Evolutionary conservation across 2,797 vertebrate genomes (phyloP), one percentile per base, ranked within the genome.

Genomic region (Oreortyx pictus): DNA sequence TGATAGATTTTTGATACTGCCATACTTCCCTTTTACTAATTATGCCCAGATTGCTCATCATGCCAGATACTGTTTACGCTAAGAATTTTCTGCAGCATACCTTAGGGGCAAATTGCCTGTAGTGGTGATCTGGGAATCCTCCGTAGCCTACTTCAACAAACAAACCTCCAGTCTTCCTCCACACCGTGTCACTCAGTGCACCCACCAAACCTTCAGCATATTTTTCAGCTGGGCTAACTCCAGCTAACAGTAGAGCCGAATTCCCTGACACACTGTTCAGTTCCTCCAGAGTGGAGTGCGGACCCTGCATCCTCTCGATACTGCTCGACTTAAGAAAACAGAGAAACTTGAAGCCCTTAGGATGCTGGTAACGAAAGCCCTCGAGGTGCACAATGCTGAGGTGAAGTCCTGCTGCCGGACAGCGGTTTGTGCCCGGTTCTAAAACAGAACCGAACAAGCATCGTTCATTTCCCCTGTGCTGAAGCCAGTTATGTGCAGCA

Each of bases 41-140:
- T 97, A 91, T 86, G 87, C 91, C 95, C 89, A 96, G 75, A 93
- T 79, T 94, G 97, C 74, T 95, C 92, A 94, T 96, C 96, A 88
- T 82, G 92, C 74, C 73, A 94, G 88, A 94, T 46, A 93, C 67
- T 95, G 82, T 95, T 95, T 95, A 76, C 86, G 89, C 33, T 91
- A 93, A 82, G 84, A 79, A 95, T 96, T 95, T 97, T 97, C 88
- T 93, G 59, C 92, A 91, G 86, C 74, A 82, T 82, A 95, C 93
- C 95, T 96, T 85, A 91, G 85, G 91, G 89, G 95, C 72, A 95
- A 86, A 96, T 88, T 95, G 52, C 88, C 77, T 94, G 60, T 78
- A 96, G 88, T 84, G 65, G 92, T 93, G 59, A 95, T 75, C 15
- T 81, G 85, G 90, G 87, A 96, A 95, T 94, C 96, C 90, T 93